These are phyloP conservation scores for Drosophila suzukii DNA, from an alignment of 1,140 invertebrate genomes.

Conservation along the genomic window DNA sequence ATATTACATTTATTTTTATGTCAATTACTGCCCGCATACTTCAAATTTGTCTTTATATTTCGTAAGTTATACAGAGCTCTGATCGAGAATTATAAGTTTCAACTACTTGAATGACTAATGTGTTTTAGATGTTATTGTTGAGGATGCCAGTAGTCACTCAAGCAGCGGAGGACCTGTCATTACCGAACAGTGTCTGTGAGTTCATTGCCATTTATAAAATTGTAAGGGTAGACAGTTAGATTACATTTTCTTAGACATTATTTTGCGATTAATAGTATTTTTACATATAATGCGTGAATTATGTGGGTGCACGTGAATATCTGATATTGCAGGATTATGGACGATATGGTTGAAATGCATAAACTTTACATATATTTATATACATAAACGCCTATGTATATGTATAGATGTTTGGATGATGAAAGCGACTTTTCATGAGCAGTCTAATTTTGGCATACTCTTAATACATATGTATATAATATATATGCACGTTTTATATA, in stretches of 20 bases:
- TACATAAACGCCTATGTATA: slow-evolving; percentile 11
- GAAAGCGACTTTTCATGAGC: slow-evolving; percentile 30
- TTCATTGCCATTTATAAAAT: slow-evolving; percentile 15
- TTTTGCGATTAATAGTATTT: slow-evolving; percentile 28
- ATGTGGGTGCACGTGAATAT: slow-evolving; percentile 2
- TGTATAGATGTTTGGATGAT: slow-evolving; percentile 16
- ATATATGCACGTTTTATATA: slow-evolving; percentile 3
- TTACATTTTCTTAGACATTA: slow-evolving; percentile 15
- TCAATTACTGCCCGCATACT: slow-evolving; percentile 27
- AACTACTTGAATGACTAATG: slow-evolving; percentile 32
- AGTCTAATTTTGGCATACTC: slow-evolving; percentile 34
- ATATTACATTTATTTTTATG: slow-evolving; percentile 40
- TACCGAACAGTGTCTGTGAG: slow-evolving; percentile 9
- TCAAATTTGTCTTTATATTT: slow-evolving; percentile 18
- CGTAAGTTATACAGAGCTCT: slow-evolving; percentile 7
- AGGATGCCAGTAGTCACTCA: slow-evolving; percentile 52
- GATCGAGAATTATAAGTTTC: slow-evolving; percentile 2
- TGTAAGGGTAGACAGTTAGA: slow-evolving; percentile 17
- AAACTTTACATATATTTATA: slow-evolving; percentile 25
- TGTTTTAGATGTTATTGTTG: slow-evolving; percentile 40
- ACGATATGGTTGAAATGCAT: slow-evolving; percentile 29
- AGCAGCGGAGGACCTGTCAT: neutral
- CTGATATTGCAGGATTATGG: slow-evolving; percentile 7
- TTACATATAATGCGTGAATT: slow-evolving; percentile 28
- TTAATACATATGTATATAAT: slow-evolving; percentile 7